Evolutionary conservation across 2,888 invertebrate genomes (phyloP).

Genomic region (Gastracanthus pulcherrimus): DNA sequence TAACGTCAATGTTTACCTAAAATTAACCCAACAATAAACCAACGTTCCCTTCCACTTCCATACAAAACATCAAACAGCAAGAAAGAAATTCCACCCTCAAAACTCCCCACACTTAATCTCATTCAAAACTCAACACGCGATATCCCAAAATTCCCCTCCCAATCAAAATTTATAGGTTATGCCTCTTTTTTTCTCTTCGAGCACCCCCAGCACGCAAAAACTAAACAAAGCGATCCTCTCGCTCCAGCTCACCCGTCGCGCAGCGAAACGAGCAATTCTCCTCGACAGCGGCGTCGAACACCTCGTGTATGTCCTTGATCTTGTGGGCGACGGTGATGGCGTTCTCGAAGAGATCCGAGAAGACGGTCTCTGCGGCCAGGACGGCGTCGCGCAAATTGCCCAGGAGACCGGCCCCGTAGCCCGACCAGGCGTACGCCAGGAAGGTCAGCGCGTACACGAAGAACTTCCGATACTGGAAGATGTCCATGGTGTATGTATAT

Average conservation of each 20-base stretch:
- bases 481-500: slow-evolving; percentile 81
- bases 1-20: no score
- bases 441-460: slow-evolving; percentile 87
- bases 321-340: slow-evolving; percentile 86
- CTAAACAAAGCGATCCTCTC: neutral
- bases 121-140: neutral
- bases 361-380: slow-evolving; percentile 87
- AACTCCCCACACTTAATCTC: no score
- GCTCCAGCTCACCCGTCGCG: slow-evolving; percentile 74
- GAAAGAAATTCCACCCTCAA: no score
- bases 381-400: slow-evolving; percentile 88
- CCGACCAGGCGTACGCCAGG: slow-evolving; percentile 88
- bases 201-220: neutral
- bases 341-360: slow-evolving; percentile 88
- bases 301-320: slow-evolving; percentile 87
- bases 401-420: slow-evolving; percentile 87
- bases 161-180: slow-evolving; percentile 43
- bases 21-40: no score
- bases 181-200: neutral
- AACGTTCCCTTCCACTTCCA: no score
- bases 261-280: slow-evolving; percentile 89
- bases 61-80: no score
- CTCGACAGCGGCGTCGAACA: slow-evolving; percentile 91
- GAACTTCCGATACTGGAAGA: slow-evolving; percentile 85
- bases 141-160: neutral